Conservation (phyloP, 1,140 invertebrate genomes). For the Dufourea novaeangliae region DNA sequence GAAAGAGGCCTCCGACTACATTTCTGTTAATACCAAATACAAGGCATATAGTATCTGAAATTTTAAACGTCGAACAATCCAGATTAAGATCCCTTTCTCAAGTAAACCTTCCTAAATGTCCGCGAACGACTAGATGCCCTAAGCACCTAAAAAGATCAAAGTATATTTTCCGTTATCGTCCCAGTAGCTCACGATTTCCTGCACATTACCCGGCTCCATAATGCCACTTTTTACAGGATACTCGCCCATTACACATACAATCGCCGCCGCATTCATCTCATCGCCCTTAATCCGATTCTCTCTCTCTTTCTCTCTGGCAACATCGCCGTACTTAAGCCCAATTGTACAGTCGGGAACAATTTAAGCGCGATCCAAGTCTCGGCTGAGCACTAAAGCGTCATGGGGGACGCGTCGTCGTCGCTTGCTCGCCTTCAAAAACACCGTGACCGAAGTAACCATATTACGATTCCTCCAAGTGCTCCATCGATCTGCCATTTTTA, state of each 20-base stretch:
- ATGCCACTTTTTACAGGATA: not conserved
- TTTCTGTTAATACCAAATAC: too few species aligned
- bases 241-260: not conserved
- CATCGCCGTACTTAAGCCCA: not conserved
- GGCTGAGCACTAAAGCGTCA: constrained; percentile 1
- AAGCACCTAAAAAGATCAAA: not conserved
- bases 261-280: not conserved
- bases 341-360: constrained; percentile 1
- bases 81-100: too few species aligned
- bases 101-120: too few species aligned
- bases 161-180: not conserved
- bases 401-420: not conserved
- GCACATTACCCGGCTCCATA: not conserved
- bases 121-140: too few species aligned
- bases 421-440: not conserved
- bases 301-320: not conserved
- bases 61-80: too few species aligned
- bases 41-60: too few species aligned
- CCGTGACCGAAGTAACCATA: constrained; percentile 18
- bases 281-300: not conserved
- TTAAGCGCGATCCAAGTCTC: not conserved
- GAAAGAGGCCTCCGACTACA: too few species aligned
- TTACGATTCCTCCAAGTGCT: not conserved
- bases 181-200: not conserved
- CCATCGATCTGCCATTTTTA: not conserved